phyloP scores from a whole-genome alignment of 2,113 vertebrate species.

The Ascaphus truei region DNA sequence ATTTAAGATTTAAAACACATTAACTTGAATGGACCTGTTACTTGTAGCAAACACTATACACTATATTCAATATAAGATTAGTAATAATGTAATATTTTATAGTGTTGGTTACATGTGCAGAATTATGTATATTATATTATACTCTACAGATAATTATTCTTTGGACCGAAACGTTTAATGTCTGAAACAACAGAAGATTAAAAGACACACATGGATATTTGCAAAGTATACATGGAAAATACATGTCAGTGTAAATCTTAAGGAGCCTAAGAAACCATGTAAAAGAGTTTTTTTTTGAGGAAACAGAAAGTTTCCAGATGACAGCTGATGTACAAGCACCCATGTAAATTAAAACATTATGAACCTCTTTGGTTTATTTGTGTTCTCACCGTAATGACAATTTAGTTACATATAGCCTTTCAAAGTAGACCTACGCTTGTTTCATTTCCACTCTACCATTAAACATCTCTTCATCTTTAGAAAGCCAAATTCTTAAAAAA shows the following conservation, averaged over 20 bases:
- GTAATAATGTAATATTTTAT: too few species aligned
- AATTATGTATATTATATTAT: too few species aligned
- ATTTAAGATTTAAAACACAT: too few species aligned
- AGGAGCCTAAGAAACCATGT: background rate
- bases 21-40: too few species aligned
- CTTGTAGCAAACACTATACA: too few species aligned
- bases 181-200: background rate
- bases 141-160: too few species aligned
- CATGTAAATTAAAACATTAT: constrained; percentile 7
- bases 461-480: constrained; percentile 74
- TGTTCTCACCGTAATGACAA: constrained; percentile 61
- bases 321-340: background rate
- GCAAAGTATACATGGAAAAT: background rate
- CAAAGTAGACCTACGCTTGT: constrained; percentile 59
- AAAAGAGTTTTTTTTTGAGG: background rate
- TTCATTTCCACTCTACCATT: constrained; percentile 69
- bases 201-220: background rate
- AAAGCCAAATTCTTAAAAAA: constrained; percentile 71
- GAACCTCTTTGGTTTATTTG: constrained; percentile 61
- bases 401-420: constrained; percentile 61
- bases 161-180: too few species aligned
- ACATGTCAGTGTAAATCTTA: too few species aligned
- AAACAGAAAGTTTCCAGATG: background rate
- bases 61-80: too few species aligned
- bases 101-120: too few species aligned